Conservation (phyloP, 2,797 vertebrate genomes). For the Pantherophis vulpinus region DNA sequence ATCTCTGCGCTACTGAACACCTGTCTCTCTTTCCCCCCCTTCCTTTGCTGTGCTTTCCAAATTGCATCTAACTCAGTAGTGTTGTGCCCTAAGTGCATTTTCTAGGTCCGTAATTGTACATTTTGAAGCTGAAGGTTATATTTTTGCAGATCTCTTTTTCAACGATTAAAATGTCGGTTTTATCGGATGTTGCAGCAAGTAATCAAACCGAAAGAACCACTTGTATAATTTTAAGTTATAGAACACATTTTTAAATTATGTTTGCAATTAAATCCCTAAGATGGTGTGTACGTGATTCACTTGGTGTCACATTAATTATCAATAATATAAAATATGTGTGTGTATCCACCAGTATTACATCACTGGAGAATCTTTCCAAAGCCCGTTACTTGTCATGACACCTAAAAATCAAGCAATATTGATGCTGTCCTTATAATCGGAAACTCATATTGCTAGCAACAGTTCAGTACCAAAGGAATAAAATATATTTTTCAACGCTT, state of each 20-base stretch:
- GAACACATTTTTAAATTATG: constrained; percentile 46
- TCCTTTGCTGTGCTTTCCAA: constrained; percentile 53
- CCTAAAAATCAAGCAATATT: neutral
- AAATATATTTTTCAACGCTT: constrained; percentile 56
- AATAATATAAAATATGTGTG: neutral
- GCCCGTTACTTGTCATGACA: neutral
- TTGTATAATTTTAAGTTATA: constrained; percentile 53
- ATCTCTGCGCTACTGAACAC: constrained; percentile 14
- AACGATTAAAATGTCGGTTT: constrained; percentile 26
- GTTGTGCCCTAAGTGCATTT: constrained; percentile 39
- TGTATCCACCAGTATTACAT: constrained; percentile 19
- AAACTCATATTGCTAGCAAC: constrained; percentile 8
- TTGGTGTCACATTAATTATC: neutral
- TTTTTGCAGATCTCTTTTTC: constrained; percentile 60
- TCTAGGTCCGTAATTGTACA: constrained; percentile 53
- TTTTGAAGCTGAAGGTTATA: constrained; percentile 54
- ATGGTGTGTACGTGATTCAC: neutral
- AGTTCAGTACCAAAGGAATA: constrained; percentile 49
- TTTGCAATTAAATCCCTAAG: constrained; percentile 34
- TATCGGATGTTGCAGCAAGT: constrained; percentile 14
- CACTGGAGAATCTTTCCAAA: constrained; percentile 9
- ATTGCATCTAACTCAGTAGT: constrained; percentile 44
- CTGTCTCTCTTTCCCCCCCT: constrained; percentile 10
- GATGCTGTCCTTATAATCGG: constrained; percentile 26
- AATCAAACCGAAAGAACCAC: constrained; percentile 34